Evolutionary conservation across 1,140 invertebrate species (phyloP).

Genomic region (Panagrolaimus sp.): DNA sequence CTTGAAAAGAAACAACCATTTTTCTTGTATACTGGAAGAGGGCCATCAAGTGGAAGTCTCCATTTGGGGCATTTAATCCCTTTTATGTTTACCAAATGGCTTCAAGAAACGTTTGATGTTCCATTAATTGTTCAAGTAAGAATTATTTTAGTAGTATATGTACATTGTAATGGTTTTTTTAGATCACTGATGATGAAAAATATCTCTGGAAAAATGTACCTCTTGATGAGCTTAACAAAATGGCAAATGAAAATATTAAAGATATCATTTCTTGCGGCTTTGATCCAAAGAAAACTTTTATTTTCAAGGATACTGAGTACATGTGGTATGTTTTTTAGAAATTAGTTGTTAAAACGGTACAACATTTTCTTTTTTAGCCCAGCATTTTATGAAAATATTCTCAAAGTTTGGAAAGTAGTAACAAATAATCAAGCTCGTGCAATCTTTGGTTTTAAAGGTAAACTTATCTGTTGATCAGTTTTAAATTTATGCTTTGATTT

Average conservation of each 20-base stretch:
- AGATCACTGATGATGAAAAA: constrained; percentile 98
- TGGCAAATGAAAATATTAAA: constrained; percentile 85
- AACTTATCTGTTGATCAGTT: no score
- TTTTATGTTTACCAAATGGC: constrained; percentile 93
- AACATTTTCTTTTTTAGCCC: constrained; percentile 68
- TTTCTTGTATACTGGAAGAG: constrained; percentile 93
- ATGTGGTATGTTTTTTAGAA: constrained; percentile 67
- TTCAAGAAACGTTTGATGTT: constrained; percentile 94
- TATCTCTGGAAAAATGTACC: constrained; percentile 91
- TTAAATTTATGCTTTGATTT: no score
- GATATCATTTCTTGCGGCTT: constrained; percentile 99
- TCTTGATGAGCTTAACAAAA: constrained; percentile 77
- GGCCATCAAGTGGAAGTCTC: constrained; percentile 89
- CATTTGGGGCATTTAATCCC: constrained; percentile 95
- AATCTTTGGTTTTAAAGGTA: constrained; percentile 86
- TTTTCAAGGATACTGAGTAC: constrained; percentile 88
- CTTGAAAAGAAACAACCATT: constrained; percentile 86
- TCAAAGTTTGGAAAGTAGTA: constrained; percentile 82
- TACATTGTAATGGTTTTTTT: constrained; percentile 12
- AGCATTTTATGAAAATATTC: constrained; percentile 84
- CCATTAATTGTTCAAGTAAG: constrained; percentile 68
- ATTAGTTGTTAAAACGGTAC: no score
- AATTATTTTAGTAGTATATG: not conserved
- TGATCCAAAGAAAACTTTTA: constrained; percentile 88
- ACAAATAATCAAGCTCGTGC: constrained; percentile 86